Conservation (phyloP, 1,140 invertebrate species). For the Eueides isabella region DNA sequence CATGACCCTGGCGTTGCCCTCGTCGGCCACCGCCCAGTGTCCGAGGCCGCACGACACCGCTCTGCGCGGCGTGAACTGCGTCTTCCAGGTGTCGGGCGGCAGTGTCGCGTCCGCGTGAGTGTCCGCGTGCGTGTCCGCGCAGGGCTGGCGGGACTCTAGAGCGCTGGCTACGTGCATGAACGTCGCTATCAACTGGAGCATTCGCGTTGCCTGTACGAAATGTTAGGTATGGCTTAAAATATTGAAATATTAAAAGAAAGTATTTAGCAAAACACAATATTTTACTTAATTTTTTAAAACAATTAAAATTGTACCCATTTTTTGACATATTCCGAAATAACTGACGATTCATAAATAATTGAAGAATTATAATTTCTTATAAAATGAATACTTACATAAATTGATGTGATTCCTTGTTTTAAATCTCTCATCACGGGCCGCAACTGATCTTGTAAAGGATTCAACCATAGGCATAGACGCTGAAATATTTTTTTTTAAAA, state of each 20-base stretch:
- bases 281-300: too few species aligned
- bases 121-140: constrained; percentile 58
- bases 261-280: too few species aligned
- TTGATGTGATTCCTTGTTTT: constrained; percentile 68
- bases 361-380: background rate
- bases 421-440: constrained; percentile 70
- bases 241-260: too few species aligned
- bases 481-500: constrained; percentile 44
- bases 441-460: constrained; percentile 71
- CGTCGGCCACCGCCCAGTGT: constrained; percentile 69
- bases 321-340: background rate
- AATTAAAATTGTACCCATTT: too few species aligned
- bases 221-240: background rate
- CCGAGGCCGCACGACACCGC: constrained; percentile 61
- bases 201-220: constrained; percentile 62
- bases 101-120: constrained; percentile 50
- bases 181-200: constrained; percentile 65
- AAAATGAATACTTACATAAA: constrained; percentile 60
- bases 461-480: constrained; percentile 69
- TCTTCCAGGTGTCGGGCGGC: constrained; percentile 65
- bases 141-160: constrained; percentile 58
- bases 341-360: background rate
- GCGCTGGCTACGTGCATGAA: constrained; percentile 62
- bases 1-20: constrained; percentile 65
- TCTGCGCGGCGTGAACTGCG: constrained; percentile 54